Conservation (phyloP, 2,888 invertebrate species). For the Branchipolynoe longqiensis region DNA sequence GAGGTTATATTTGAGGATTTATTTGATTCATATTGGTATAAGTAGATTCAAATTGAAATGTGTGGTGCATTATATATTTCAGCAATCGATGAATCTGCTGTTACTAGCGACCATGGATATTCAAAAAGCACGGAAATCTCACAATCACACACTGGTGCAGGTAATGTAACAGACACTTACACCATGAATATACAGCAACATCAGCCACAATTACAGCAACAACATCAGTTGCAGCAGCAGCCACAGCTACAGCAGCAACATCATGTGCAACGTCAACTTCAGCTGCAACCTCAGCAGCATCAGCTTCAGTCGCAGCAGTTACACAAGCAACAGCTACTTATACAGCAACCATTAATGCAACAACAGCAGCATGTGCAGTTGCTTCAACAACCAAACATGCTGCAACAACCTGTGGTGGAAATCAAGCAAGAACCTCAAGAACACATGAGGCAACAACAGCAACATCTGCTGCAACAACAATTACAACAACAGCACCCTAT, state of each 20-base stretch:
- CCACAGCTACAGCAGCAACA: not conserved
- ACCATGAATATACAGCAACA: conserved; percentile 6
- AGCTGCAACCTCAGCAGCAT: not conserved
- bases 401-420: not conserved
- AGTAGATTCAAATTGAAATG: too few species aligned
- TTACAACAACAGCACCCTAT: not conserved
- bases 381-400: not conserved
- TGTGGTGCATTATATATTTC: conserved; percentile 4
- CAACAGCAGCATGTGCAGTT: not conserved
- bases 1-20: too few species aligned
- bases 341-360: not conserved
- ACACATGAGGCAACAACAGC: not conserved
- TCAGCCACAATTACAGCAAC: not conserved
- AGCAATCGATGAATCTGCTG: conserved; percentile 23
- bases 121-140: not conserved
- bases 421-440: not conserved
- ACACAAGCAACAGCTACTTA: not conserved
- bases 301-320: not conserved
- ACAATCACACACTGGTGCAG: not conserved
- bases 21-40: too few species aligned
- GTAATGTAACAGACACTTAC: not conserved
- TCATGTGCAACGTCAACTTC: not conserved
- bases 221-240: not conserved
- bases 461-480: not conserved
- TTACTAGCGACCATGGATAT: conserved; percentile 27